These are phyloP conservation scores for Cairina moschata DNA, from an alignment of 2,113 vertebrate species.

Conservation along the genomic window DNA sequence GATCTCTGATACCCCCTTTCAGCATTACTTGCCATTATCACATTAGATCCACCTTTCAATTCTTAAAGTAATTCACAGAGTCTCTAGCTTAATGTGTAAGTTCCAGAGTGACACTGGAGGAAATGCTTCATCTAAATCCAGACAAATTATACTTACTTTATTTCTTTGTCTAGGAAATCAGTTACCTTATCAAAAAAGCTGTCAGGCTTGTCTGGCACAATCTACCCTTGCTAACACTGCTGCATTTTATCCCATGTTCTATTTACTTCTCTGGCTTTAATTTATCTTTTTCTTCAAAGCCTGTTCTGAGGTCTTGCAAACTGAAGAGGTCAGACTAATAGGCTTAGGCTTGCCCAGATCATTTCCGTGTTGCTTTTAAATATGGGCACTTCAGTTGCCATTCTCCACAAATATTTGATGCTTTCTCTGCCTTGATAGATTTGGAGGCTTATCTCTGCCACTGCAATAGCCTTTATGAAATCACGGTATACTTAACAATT, in stretches of 20 bases:
- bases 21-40: not conserved
- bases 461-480: slow-evolving; percentile 46
- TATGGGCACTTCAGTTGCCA: not conserved
- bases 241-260: slow-evolving; percentile 33
- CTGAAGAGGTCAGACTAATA: slow-evolving; percentile 50
- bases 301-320: slow-evolving; percentile 8
- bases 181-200: slow-evolving; percentile 27
- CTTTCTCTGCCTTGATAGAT: slow-evolving; percentile 37
- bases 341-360: not conserved
- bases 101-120: not conserved
- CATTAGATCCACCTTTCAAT: not conserved
- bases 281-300: slow-evolving; percentile 47
- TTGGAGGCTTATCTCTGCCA: slow-evolving; percentile 32
- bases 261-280: slow-evolving; percentile 33
- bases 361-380: slow-evolving; percentile 40
- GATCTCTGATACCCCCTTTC: not conserved
- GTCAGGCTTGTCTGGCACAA: slow-evolving; percentile 1
- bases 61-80: not conserved
- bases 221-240: not conserved
- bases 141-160: slow-evolving; percentile 33
- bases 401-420: slow-evolving; percentile 27
- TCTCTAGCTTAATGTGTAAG: not conserved
- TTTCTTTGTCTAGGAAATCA: slow-evolving; percentile 47
- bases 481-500: slow-evolving; percentile 29
- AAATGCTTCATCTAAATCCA: slow-evolving; percentile 37